phyloP scores from a whole-genome alignment of 2,113 vertebrate genomes.

The Varanus salvator region DNA sequence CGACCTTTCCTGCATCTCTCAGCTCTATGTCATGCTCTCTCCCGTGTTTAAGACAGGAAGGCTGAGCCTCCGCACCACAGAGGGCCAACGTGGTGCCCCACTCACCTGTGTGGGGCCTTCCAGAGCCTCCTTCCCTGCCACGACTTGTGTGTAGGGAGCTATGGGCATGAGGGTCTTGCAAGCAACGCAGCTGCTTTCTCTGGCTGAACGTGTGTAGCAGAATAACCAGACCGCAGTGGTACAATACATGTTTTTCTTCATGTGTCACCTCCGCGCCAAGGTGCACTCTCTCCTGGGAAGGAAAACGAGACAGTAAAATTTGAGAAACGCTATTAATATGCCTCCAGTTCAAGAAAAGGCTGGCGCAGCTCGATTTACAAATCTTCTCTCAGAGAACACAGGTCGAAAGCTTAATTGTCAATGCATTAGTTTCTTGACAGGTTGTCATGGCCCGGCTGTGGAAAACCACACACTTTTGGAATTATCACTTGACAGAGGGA shows the following conservation, averaged over 20 bases:
- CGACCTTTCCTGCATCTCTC: constrained; percentile 11
- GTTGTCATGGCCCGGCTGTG: not conserved
- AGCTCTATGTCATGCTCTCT: constrained; percentile 47
- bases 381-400: not conserved
- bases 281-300: not conserved
- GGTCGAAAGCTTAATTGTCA: not conserved
- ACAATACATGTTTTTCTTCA: not conserved
- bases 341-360: not conserved
- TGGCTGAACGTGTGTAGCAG: not conserved
- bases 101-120: constrained; percentile 6
- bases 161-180: rapidly evolving
- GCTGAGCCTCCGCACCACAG: not conserved
- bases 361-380: not conserved
- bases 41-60: not conserved
- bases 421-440: not conserved
- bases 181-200: not conserved
- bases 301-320: not conserved
- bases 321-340: not conserved
- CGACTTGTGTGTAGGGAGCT: not conserved
- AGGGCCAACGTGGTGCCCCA: constrained; percentile 46
- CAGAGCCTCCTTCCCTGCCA: not conserved
- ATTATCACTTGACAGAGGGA: not conserved
- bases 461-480: not conserved
- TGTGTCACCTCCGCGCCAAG: too few relatives aligned
- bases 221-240: not conserved